phyloP scores from a whole-genome alignment of 2,113 vertebrate species.

The Cynoglossus semilaevis region DNA sequence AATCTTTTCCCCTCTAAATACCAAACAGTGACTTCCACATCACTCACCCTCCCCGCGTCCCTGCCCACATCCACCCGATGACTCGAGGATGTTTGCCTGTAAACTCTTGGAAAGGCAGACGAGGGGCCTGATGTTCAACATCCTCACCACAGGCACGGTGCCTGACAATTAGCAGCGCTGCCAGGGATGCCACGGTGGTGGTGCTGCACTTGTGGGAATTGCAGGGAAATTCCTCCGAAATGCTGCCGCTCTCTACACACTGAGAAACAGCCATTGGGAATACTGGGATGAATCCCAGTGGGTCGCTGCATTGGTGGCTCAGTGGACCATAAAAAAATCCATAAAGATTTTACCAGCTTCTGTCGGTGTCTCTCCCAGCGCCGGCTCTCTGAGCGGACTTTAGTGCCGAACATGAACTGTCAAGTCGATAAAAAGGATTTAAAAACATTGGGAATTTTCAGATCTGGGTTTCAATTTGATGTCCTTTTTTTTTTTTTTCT shows the following conservation, averaged over 20 bases:
- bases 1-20: not conserved
- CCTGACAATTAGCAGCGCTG: not conserved
- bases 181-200: not conserved
- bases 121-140: not conserved
- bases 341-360: not conserved
- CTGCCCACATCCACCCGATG: not conserved
- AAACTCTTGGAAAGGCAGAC: not conserved
- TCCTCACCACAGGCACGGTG: not conserved
- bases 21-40: too few relatives aligned
- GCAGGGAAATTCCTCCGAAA: not conserved
- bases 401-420: not conserved
- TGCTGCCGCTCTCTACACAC: not conserved
- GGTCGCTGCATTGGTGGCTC: not conserved
- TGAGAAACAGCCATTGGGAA: not conserved
- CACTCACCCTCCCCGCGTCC: not conserved
- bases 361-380: not conserved
- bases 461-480: too few relatives aligned
- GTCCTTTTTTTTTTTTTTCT: too few relatives aligned
- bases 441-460: too few relatives aligned
- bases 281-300: not conserved
- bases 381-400: not conserved
- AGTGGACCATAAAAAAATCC: slow-evolving; percentile 2
- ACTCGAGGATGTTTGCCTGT: not conserved
- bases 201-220: not conserved
- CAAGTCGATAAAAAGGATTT: too few relatives aligned